Evolutionary conservation across 2,113 vertebrate species (phyloP).

Genomic region (Aleadryas rufinucha): DNA sequence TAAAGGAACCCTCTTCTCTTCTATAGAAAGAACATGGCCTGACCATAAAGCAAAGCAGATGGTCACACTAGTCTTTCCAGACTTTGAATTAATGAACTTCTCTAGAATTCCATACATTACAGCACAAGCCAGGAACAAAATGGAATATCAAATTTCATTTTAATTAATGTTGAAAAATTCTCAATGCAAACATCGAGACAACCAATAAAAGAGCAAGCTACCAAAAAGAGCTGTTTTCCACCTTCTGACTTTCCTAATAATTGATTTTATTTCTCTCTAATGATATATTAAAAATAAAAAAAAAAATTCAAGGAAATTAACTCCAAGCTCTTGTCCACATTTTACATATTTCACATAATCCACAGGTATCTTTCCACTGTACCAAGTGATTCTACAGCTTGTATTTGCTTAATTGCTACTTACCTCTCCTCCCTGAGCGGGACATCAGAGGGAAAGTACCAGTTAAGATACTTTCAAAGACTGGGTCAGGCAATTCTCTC

Average conservation of each 20-base stretch:
- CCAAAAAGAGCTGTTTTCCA: background rate
- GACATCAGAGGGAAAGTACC: constrained; percentile 94
- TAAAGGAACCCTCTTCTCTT: background rate
- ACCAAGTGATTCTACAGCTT: background rate
- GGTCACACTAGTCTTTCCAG: background rate
- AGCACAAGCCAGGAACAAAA: background rate
- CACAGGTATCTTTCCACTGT: background rate
- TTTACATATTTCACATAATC: background rate
- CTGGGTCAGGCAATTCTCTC: constrained; percentile 85
- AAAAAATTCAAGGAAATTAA: background rate
- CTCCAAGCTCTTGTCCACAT: background rate
- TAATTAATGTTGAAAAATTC: background rate
- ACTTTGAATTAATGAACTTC: background rate
- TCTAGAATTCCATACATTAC: background rate
- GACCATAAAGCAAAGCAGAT: background rate
- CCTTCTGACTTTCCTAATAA: background rate
- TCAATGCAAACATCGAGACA: background rate
- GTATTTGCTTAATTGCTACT: constrained; percentile 19
- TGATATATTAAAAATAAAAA: background rate
- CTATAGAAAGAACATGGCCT: background rate
- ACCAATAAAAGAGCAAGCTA: background rate
- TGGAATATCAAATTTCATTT: background rate
- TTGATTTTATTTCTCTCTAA: background rate
- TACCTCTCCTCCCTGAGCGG: constrained; percentile 85
- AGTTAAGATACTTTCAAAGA: constrained; percentile 93